Evolutionary conservation across 2,888 invertebrate genomes (phyloP).

Genomic region (Eristalinus sepulchralis): DNA sequence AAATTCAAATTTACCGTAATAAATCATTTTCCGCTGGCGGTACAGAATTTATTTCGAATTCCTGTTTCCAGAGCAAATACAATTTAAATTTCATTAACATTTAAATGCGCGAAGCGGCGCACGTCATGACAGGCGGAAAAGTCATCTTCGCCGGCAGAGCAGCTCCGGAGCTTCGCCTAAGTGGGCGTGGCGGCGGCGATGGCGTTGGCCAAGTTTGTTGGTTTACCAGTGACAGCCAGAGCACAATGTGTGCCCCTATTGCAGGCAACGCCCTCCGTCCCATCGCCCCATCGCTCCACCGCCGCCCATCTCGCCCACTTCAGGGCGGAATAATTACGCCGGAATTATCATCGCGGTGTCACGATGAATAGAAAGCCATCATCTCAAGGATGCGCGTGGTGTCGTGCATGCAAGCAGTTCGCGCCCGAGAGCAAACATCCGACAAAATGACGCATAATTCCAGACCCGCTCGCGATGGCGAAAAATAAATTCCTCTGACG

Average conservation of each 20-base stretch:
- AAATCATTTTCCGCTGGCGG: slow-evolving; percentile 66
- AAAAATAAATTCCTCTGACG: slow-evolving; percentile 35
- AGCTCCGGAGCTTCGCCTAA: not conserved
- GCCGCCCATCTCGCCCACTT: slow-evolving; percentile 40
- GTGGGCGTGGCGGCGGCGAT: slow-evolving; percentile 60
- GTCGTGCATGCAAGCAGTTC: slow-evolving; percentile 13
- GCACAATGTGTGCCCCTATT: slow-evolving; percentile 12
- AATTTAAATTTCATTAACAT: slow-evolving; percentile 71
- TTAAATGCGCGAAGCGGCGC: slow-evolving; percentile 53
- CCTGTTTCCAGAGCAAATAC: slow-evolving; percentile 65
- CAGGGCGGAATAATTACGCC: slow-evolving; percentile 64
- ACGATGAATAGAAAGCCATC: slow-evolving; percentile 68
- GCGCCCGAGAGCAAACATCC: slow-evolving; percentile 55
- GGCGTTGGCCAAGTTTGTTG: slow-evolving; percentile 40
- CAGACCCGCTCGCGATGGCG: slow-evolving; percentile 36
- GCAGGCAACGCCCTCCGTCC: not conserved
- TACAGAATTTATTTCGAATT: slow-evolving; percentile 69
- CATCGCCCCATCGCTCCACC: not conserved
- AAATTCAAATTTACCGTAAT: slow-evolving; percentile 71
- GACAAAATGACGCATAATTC: slow-evolving; percentile 68
- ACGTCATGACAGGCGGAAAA: slow-evolving; percentile 16
- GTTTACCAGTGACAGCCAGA: slow-evolving; percentile 51
- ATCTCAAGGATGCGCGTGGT: slow-evolving; percentile 59
- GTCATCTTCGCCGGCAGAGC: not conserved
- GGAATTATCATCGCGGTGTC: slow-evolving; percentile 64